These are phyloP conservation scores for Cottoperca gobio DNA, from an alignment of 2,797 vertebrate species.

Conservation along the genomic window DNA sequence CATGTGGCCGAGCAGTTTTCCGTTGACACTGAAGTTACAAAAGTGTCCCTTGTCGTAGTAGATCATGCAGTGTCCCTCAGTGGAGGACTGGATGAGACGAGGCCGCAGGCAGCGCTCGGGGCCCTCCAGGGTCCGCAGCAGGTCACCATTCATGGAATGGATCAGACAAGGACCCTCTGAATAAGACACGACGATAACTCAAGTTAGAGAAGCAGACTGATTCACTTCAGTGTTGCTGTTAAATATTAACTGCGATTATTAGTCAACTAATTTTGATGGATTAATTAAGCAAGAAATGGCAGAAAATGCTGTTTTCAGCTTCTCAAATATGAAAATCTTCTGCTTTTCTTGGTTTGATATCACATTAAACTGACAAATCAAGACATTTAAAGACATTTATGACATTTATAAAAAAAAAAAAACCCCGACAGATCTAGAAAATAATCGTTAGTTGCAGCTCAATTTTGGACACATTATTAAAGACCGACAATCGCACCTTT, in stretches of 20 bases:
- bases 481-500: constrained; percentile 85
- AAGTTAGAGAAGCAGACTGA: not conserved
- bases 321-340: too few relatives aligned
- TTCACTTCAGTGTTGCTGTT: not conserved
- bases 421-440: too few relatives aligned
- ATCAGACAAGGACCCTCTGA: constrained; percentile 97
- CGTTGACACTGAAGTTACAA: constrained; percentile 95
- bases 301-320: too few relatives aligned
- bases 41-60: constrained; percentile 95
- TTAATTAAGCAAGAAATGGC: too few relatives aligned
- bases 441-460: too few relatives aligned
- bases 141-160: constrained; percentile 99
- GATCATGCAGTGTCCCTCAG: constrained; percentile 95
- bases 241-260: too few relatives aligned
- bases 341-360: too few relatives aligned
- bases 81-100: constrained; percentile 93
- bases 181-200: not conserved
- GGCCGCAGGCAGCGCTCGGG: constrained; percentile 88
- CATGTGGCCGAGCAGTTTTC: constrained; percentile 91
- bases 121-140: constrained; percentile 93
- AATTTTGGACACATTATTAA: not conserved
- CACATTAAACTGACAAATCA: too few relatives aligned
- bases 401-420: too few relatives aligned
- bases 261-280: too few relatives aligned
- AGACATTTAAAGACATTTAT: too few relatives aligned